Percentiles rank a stretch among this genome's conserved stretches.
phyloP scores from a whole-genome alignment of 2,797 vertebrate genomes.

The Chaenodraco wilsoni region DNA sequence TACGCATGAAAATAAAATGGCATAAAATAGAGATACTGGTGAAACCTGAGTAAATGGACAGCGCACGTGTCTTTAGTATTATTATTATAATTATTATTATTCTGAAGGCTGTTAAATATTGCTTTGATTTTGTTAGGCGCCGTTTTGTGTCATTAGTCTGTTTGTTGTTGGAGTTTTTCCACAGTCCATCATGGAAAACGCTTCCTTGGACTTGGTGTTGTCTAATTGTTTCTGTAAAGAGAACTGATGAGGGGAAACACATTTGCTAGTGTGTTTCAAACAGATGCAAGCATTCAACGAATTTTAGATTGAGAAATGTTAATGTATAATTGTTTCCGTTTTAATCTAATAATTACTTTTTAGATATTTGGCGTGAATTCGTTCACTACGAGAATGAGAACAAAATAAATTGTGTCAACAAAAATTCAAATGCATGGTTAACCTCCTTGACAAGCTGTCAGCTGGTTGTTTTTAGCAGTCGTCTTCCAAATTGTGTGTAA shows the following conservation, averaged over 20 bases:
- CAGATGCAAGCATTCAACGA: background rate
- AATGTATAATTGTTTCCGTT: background rate
- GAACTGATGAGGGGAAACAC: background rate
- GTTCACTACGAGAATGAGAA: background rate
- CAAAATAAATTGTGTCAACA: background rate
- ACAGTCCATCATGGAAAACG: slow-evolving; percentile 14
- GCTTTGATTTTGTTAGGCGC: slow-evolving; percentile 10
- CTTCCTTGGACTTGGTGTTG: slow-evolving; percentile 3
- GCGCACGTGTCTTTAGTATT: background rate
- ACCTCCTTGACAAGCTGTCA: slow-evolving; percentile 10
- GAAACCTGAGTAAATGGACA: background rate
- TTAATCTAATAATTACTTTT: background rate
- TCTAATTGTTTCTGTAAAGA: slow-evolving; percentile 21
- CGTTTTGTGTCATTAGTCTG: slow-evolving; percentile 27
- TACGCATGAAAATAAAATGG: background rate
- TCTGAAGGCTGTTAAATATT: background rate
- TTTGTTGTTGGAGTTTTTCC: slow-evolving; percentile 12
- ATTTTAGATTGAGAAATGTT: background rate
- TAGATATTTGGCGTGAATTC: background rate
- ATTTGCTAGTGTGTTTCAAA: background rate
- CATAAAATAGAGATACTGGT: background rate
- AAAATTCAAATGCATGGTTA: background rate
- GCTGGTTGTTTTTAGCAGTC: slow-evolving; percentile 16
- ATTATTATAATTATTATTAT: background rate
- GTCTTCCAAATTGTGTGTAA: background rate